Evolutionary conservation across 1,140 invertebrate genomes (phyloP).

Genomic region (Eupristina koningsbergeri): DNA sequence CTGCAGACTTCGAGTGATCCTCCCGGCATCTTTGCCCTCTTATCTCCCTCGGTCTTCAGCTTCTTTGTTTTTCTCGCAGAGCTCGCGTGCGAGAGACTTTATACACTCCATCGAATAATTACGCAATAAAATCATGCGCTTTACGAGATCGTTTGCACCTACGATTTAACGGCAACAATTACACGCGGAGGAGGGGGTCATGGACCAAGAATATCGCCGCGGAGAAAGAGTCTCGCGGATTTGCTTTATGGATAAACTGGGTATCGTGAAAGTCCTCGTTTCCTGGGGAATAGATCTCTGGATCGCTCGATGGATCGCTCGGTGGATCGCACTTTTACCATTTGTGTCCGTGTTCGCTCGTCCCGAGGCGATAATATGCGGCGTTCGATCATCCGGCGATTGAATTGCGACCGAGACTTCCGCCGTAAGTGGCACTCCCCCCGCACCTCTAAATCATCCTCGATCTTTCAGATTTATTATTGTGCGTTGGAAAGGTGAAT

Average conservation of each 20-base stretch:
- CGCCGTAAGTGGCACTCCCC: neutral
- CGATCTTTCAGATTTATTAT: too few species aligned
- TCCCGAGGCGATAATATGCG: neutral
- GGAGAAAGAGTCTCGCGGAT: constrained; percentile 9
- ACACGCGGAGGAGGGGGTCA: neutral
- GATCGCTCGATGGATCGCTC: constrained; percentile 1
- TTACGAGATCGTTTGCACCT: constrained; percentile 49
- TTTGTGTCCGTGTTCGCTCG: neutral
- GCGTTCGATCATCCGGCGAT: constrained; percentile 2
- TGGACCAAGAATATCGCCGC: neutral
- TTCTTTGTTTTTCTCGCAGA: neutral
- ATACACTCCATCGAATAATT: neutral
- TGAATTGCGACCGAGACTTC: neutral
- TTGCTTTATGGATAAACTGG: constrained; percentile 1
- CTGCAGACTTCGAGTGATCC: neutral
- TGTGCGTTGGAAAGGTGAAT: neutral
- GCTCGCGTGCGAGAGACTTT: neutral
- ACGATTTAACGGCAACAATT: constrained; percentile 33
- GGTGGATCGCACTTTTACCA: neutral
- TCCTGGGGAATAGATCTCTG: neutral
- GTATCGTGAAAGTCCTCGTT: constrained; percentile 18
- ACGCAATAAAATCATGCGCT: constrained; percentile 37
- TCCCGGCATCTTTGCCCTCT: neutral
- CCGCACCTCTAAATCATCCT: too few species aligned
- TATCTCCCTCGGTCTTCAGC: neutral